Base-by-base conservation (phyloP, 2,888 invertebrate genomes). In the Ennomos fuscantarius region DNA sequence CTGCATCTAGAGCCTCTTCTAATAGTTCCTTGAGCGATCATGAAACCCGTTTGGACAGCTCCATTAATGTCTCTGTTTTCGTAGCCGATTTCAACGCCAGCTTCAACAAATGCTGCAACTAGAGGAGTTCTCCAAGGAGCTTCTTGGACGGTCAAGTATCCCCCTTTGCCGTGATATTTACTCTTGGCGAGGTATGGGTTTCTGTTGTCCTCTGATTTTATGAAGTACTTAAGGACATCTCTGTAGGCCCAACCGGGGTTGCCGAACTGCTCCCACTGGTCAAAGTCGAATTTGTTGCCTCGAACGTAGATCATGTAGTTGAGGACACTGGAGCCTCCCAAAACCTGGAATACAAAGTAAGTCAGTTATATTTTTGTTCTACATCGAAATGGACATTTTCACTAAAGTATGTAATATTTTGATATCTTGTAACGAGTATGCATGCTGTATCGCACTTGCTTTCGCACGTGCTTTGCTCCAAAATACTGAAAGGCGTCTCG, bases 271-370 rank as follows among this genome's bases (percentile, higher is more conserved):
- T 97, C 97, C 98, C 99, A 99, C 43, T 95, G 93, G 78, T 98
- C 97, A 83, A 97, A 99, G 80, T 99, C 99, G 69, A 94, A 93
- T 54, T 93, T 93, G 79, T 95, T 96, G 9, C 98, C 98, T 62
- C 98, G 90, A 0, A 97, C 96, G 81, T 98, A 98, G 2, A 98
- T 93, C 98, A 98, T 97, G 81, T 97, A 97, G 79, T 98, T 98
- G 0, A 98, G 90, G 0, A 96, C 96, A 68, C 96, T 96, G 0
- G 96, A 96, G 0, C 98, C 98, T 2, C 98, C 98, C 0, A 98
- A 93, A 1, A 98, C 97, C 90, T 90, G 84, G 11, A 88, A 87
- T 57, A 40, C 3, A 36, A 54, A 47, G 37, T 24, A 12, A 40
- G 11, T n/a, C 8, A 1, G 24, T 24, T 24, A 6, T 24, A 24